These are phyloP conservation scores for Gymnocheta viridis DNA, from an alignment of 2,888 invertebrate genomes.

Conservation along the genomic window DNA sequence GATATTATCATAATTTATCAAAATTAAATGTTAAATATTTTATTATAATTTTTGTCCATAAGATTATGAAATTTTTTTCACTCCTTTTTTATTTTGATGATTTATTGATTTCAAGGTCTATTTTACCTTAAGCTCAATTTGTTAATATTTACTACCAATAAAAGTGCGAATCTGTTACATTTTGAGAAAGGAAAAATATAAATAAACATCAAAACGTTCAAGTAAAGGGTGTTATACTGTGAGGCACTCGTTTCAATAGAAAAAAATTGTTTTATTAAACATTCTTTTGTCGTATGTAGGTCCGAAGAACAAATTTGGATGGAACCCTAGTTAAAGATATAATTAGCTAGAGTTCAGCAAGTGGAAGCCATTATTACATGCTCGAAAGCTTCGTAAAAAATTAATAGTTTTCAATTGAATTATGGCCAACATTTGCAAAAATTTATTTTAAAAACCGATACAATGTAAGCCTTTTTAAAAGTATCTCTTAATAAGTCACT, in stretches of 20 bases:
- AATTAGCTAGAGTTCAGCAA: too few relatives aligned
- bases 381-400: too few relatives aligned
- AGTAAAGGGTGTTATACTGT: neutral
- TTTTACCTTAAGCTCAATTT: conserved; percentile 6
- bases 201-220: too few relatives aligned
- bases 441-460: too few relatives aligned
- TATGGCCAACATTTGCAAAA: too few relatives aligned
- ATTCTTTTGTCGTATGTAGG: too few relatives aligned
- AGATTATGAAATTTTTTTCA: neutral
- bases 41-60: neutral
- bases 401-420: too few relatives aligned
- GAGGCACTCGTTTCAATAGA: neutral
- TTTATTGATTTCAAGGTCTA: conserved; percentile 23
- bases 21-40: conserved; percentile 30
- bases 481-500: neutral
- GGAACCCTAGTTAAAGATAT: too few relatives aligned
- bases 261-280: too few relatives aligned
- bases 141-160: neutral
- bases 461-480: too few relatives aligned
- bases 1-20: conserved; percentile 27
- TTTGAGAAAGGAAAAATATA: neutral
- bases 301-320: too few relatives aligned
- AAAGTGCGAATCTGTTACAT: neutral
- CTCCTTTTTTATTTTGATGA: neutral
- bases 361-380: too few relatives aligned